phyloP scores from a whole-genome alignment of 2,113 vertebrate species.

The Onychostruthus taczanowskii region DNA sequence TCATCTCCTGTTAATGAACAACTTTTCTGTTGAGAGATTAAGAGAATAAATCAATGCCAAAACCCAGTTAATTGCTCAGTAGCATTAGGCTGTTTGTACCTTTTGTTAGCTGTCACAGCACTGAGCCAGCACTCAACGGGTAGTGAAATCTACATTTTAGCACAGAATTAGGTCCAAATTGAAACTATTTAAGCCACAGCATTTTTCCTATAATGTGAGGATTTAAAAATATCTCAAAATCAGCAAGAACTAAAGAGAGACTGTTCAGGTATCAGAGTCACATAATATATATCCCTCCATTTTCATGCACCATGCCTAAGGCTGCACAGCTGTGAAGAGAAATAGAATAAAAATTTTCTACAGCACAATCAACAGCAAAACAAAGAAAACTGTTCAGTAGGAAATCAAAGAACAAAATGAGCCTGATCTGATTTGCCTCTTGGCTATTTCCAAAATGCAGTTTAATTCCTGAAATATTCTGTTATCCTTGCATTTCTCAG shows the following conservation, averaged over 20 bases:
- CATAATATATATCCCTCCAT: not conserved
- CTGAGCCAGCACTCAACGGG: not conserved
- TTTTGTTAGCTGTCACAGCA: not conserved
- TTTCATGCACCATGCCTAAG: not conserved
- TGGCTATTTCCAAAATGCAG: not conserved
- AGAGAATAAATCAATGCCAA: not conserved
- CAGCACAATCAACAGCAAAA: not conserved
- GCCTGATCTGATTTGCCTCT: not conserved
- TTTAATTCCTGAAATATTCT: not conserved
- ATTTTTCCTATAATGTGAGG: not conserved
- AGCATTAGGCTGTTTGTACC: not conserved
- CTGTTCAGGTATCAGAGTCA: not conserved
- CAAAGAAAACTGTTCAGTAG: not conserved
- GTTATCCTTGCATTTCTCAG: not conserved
- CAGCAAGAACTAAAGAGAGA: not conserved
- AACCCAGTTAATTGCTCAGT: not conserved
- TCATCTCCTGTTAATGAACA: conserved; percentile 10
- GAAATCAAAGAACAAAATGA: not conserved
- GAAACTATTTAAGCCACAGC: not conserved
- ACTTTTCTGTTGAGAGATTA: not conserved
- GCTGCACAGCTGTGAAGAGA: not conserved
- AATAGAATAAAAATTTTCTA: not conserved
- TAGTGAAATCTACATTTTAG: not conserved
- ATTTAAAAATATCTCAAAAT: not conserved
- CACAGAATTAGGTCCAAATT: not conserved